A percentile compares a stretch with the other conserved stretches of the same genome.
These are phyloP conservation scores for Phylloscopus trochiloides DNA, from an alignment of 2,113 vertebrate species.

Conservation along the genomic window DNA sequence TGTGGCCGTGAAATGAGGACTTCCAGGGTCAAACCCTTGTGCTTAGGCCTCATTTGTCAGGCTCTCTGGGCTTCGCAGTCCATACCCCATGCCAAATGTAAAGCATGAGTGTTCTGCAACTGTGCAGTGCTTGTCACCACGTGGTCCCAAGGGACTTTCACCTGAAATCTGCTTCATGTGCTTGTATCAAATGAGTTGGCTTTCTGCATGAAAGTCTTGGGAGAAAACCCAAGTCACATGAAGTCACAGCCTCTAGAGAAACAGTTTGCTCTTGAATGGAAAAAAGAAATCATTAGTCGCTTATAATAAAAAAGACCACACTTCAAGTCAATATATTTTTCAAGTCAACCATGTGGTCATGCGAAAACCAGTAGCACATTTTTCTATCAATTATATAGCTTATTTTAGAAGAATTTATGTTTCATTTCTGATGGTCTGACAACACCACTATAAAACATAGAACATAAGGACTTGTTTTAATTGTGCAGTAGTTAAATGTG, in stretches of 20 bases:
- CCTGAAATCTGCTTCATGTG: not conserved
- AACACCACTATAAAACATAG: not conserved
- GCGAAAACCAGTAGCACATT: not conserved
- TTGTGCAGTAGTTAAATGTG: not conserved
- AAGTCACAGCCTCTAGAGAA: not conserved
- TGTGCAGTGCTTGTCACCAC: accelerated
- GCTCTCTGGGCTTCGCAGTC: accelerated
- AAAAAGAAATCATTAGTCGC: not conserved
- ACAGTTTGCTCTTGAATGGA: not conserved
- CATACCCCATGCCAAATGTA: accelerated
- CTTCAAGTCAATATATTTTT: not conserved
- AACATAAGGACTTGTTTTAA: not conserved
- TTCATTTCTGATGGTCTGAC: not conserved
- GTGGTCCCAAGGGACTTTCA: not conserved
- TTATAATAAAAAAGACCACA: not conserved
- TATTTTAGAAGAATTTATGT: not conserved
- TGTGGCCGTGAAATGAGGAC: not conserved
- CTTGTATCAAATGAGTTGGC: not conserved
- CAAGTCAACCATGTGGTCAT: not conserved
- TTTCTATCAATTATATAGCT: not conserved
- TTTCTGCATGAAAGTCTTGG: not conserved
- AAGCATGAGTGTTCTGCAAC: accelerated
- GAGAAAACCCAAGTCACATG: not conserved
- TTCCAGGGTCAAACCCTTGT: not conserved
- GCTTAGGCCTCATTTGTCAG: not conserved